Evolutionary conservation across 2,113 vertebrate genomes (phyloP).

Genomic region (Lynx canadensis): DNA sequence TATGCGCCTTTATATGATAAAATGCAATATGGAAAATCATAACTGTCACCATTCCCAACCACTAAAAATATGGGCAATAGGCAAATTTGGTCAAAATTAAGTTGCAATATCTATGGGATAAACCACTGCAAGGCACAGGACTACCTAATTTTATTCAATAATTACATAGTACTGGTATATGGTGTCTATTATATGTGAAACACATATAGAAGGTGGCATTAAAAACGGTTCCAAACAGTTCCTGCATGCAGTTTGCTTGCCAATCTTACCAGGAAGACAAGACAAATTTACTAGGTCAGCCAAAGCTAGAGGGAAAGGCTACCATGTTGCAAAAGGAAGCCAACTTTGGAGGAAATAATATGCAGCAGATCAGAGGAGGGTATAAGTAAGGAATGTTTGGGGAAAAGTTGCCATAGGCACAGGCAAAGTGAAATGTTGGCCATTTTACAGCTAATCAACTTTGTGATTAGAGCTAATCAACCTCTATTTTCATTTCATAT

Average conservation of each 20-base stretch:
- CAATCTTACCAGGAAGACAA: background rate
- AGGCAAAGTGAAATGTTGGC: background rate
- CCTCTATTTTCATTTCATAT: background rate
- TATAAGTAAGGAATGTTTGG: background rate
- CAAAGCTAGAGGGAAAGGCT: background rate
- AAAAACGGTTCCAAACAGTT: background rate
- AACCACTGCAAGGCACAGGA: background rate
- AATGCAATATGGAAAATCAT: background rate
- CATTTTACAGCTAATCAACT: background rate
- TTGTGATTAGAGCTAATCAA: background rate
- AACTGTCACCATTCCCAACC: background rate
- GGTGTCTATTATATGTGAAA: background rate
- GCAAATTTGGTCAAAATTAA: background rate
- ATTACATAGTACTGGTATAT: background rate
- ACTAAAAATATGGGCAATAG: background rate
- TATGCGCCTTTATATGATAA: background rate
- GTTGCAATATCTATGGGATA: background rate
- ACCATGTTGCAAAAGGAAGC: background rate
- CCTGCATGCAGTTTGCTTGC: background rate
- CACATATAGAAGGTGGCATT: background rate
- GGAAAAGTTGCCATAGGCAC: background rate
- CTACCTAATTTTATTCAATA: background rate
- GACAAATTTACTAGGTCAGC: background rate
- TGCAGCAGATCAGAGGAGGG: background rate
- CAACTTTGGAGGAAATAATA: background rate